A percentile compares a stretch with the other conserved stretches of the same genome.
Conservation (phyloP, 2,113 vertebrate species). For the Bettongia penicillata region DNA sequence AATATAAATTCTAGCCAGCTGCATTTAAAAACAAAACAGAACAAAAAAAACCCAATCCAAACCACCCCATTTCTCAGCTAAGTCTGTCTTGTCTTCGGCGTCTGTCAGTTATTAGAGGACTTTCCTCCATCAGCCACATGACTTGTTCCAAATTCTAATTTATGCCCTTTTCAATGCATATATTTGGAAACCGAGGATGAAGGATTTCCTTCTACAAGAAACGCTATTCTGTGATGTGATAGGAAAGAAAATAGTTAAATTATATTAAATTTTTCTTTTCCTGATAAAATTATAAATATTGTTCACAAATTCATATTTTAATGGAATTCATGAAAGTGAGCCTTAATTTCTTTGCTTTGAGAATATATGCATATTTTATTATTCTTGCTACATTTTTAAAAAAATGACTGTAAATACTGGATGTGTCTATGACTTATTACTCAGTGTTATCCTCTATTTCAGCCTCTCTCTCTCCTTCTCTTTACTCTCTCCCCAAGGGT, state of each 20-base stretch:
- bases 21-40: neutral
- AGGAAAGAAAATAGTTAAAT: constrained; percentile 2
- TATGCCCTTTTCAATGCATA: constrained; percentile 12
- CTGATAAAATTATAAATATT: constrained; percentile 33
- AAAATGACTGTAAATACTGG: constrained; percentile 72
- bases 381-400: constrained; percentile 65
- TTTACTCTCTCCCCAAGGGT: neutral
- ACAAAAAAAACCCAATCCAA: neutral
- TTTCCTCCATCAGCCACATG: neutral
- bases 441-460: constrained; percentile 21
- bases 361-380: constrained; percentile 70
- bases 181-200: constrained; percentile 1
- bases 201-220: neutral
- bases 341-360: constrained; percentile 55
- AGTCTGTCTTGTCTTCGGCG: neutral
- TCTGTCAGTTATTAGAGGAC: constrained; percentile 42
- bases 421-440: constrained; percentile 62
- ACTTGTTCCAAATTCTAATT: constrained; percentile 14
- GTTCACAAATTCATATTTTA: constrained; percentile 52
- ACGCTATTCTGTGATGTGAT: constrained; percentile 50
- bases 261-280: constrained; percentile 40
- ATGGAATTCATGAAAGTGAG: constrained; percentile 55
- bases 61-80: constrained; percentile 4
- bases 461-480: neutral
- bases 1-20: neutral